Percentiles rank a stretch among this genome's conserved stretches.
These are phyloP conservation scores for Noctua comes DNA, from an alignment of 2,888 invertebrate species.

Conservation along the genomic window DNA sequence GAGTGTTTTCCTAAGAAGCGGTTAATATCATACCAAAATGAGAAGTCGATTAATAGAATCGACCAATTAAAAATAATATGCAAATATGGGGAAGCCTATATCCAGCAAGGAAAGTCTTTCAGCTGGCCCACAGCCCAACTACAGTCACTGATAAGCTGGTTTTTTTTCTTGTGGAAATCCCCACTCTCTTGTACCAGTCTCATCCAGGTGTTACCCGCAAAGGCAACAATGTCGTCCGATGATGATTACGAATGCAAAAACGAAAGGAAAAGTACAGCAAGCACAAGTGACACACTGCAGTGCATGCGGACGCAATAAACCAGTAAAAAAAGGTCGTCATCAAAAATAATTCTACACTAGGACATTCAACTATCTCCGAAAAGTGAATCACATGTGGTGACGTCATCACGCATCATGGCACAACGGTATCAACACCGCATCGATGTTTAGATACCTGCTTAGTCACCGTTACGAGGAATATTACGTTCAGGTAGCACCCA, in stretches of 20 bases:
- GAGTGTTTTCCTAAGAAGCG: neutral
- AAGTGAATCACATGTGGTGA: slow-evolving; percentile 61
- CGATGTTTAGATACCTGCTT: slow-evolving; percentile 56
- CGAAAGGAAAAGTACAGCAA: slow-evolving; percentile 33
- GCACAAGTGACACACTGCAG: slow-evolving; percentile 19
- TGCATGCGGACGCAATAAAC: slow-evolving; percentile 3
- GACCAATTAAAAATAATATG: neutral
- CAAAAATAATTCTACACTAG: slow-evolving; percentile 25
- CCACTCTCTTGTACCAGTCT: neutral
- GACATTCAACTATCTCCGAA: slow-evolving; percentile 51
- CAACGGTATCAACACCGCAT: slow-evolving; percentile 59
- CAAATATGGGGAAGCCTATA: neutral
- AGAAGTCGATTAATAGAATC: neutral
- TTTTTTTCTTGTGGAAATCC: neutral
- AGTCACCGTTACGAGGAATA: slow-evolving; percentile 61
- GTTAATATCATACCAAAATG: neutral
- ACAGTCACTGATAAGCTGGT: neutral
- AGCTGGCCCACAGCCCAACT: neutral
- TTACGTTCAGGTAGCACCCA: slow-evolving; percentile 25
- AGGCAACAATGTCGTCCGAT: neutral
- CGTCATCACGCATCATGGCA: slow-evolving; percentile 54
- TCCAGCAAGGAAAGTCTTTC: neutral
- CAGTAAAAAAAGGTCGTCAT: slow-evolving; percentile 15
- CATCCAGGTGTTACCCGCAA: neutral
- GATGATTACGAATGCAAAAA: slow-evolving; percentile 12